phyloP scores from a whole-genome alignment of 2,888 invertebrate genomes.

The Eubasilissa splendida region DNA sequence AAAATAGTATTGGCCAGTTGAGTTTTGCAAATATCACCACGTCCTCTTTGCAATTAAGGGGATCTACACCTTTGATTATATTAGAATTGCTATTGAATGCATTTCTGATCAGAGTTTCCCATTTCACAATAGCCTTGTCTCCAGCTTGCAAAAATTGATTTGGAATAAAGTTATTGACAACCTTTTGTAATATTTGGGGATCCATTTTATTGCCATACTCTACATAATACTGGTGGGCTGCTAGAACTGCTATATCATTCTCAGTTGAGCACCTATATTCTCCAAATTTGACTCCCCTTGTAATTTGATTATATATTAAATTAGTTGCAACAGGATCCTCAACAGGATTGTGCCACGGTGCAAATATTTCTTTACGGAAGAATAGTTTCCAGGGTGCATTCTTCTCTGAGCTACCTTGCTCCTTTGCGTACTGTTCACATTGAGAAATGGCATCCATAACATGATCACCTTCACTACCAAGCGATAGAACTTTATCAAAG shows the following conservation, averaged over 20 bases:
- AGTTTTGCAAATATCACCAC: conserved; percentile 92
- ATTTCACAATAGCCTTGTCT: conserved; percentile 77
- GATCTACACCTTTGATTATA: conserved; percentile 77
- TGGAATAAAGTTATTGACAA: conserved; percentile 87
- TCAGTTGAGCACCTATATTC: conserved; percentile 91
- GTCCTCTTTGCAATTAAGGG: conserved; percentile 87
- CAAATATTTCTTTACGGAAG: conserved; percentile 91
- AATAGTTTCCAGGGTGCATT: conserved; percentile 92
- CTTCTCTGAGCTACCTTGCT: conserved; percentile 87
- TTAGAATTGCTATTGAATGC: conserved; percentile 83
- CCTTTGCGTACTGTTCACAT: conserved; percentile 95
- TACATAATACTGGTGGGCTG: conserved; percentile 92
- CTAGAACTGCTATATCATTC: conserved; percentile 89
- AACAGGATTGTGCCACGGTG: conserved; percentile 92
- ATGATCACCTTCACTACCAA: conserved; percentile 92
- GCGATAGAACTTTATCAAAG: conserved; percentile 91
- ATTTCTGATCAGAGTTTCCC: conserved; percentile 81
- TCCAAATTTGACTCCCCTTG: conserved; percentile 90
- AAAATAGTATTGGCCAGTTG: conserved; percentile 96
- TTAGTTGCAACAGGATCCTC: conserved; percentile 88
- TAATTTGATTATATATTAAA: conserved; percentile 91
- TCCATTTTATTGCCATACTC: conserved; percentile 82
- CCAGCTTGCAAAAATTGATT: conserved; percentile 79
- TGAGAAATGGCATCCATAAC: conserved; percentile 97
- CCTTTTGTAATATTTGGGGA: conserved; percentile 78